A percentile compares a stretch with the other conserved stretches of the same genome.
Conservation (phyloP, 2,797 vertebrate species). For the Arrhamphus sclerolepis region DNA sequence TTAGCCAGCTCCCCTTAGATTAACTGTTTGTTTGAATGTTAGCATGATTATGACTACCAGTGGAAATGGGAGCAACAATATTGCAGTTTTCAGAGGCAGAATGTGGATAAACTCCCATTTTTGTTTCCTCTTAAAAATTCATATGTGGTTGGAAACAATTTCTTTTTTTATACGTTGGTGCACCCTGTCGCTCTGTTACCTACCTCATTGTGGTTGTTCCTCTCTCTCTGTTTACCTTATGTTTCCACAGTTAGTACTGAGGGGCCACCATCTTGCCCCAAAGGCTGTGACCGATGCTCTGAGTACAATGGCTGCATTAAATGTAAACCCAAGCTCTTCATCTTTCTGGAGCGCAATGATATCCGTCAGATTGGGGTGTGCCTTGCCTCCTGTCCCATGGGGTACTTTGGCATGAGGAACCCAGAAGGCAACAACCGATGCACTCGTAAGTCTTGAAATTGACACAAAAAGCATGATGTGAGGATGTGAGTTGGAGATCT, state of each 20-base stretch:
- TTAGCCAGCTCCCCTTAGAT: conserved; percentile 55
- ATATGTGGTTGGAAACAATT: conserved; percentile 34
- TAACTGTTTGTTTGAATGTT: conserved; percentile 53
- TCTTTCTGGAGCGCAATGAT: conserved; percentile 95
- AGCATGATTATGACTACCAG: conserved; percentile 46
- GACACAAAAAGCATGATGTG: background rate
- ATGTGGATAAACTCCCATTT: conserved; percentile 29
- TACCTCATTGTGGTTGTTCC: conserved; percentile 15
- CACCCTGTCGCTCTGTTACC: conserved; percentile 20
- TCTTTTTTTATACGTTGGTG: conserved; percentile 8
- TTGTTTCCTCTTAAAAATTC: conserved; percentile 37
- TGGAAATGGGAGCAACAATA: conserved; percentile 38
- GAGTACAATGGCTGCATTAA: conserved; percentile 97
- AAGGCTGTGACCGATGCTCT: conserved; percentile 95
- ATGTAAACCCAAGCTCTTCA: conserved; percentile 97
- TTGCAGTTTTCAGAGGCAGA: conserved; percentile 24
- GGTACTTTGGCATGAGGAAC: conserved; percentile 95
- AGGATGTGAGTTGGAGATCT: conserved; percentile 20
- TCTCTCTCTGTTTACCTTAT: conserved; percentile 37
- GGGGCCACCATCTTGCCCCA: conserved; percentile 89
- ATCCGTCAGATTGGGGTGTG: conserved; percentile 96
- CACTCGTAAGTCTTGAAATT: conserved; percentile 85
- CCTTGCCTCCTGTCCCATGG: conserved; percentile 92
- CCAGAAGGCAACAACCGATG: conserved; percentile 99
- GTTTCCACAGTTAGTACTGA: conserved; percentile 87